Base-by-base conservation (phyloP, 2,888 invertebrate species). In the Sphecodes monilicornis region DNA sequence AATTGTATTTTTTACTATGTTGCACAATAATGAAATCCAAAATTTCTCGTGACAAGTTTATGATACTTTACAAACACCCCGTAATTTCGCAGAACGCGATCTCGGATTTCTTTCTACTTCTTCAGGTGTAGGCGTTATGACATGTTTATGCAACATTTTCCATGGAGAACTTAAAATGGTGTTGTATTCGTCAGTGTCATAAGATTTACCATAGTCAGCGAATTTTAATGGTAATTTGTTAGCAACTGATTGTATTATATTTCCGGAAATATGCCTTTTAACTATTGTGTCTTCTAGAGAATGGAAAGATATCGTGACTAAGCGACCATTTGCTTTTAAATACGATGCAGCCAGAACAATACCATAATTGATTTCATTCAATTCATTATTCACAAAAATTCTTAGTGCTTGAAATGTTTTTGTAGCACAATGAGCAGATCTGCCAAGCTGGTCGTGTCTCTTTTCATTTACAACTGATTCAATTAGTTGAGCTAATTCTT, bases 381-480 rank as follows among this genome's bases (percentile, higher is more conserved):
- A 95, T 95, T 99, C 99, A 94, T 99, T 98, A 93, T 99, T 99
- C 0, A 99, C 98, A 95, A 99, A 99, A 92, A 99, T 99, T 84
- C 99, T 96, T 85, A 99, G 94, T 0, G 99, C 99, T 95, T 98
- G 97, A 95, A 99, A 99, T 0, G 98, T 97, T 95, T 98, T 98
- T 0, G 98, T 99, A 0, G 99, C 99, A 83, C 96, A 96, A 92
- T 99, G 98, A 3, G 97, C 95, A 3, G 96, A 96, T 84, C 98
- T 95, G 80, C 97, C 96, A 13, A 98, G 92, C 94, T 97, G 97
- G 93, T 99, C 98, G 72, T 97, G 95, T 43, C 83, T 85, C 89
- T 96, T 95, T 13, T 95, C 95, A 0, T 96, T 95, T 84, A 96
- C 96, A 69, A 97, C 96, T 0, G 96, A 96, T 80, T 96, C 96